Evolutionary conservation across 2,113 vertebrate genomes (phyloP), one percentile per base, ranked within the genome.

Genomic region (Monopterus albus): DNA sequence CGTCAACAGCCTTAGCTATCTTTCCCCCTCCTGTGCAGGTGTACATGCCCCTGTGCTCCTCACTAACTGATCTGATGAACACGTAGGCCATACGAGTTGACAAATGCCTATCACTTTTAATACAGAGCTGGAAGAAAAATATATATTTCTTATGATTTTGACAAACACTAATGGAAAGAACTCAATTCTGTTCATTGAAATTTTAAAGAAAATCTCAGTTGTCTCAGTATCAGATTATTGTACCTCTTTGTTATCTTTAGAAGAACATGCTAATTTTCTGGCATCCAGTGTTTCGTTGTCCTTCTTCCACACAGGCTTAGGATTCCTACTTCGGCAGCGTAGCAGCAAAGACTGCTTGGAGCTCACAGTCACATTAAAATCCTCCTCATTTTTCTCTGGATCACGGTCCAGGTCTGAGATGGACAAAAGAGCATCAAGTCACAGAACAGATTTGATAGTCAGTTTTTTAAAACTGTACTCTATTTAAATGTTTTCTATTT

Each of bases 31-130:
- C 92, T 20, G 47, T 92, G 71, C 96, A 98, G 65, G 90, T 94
- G 13, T 96, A 96, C 18, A 36, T 88, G 33, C 95, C 94, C 4
- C 57, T 93, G 56, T 94, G n/a, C 0, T 79, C 58, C 35, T 17
- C n/a, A 7, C 18, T 47, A 7, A 90, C 73, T 1, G 88, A 85
- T 18, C 26, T 17, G 6, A 93, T 69, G 42, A 53, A 90, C 50
- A 88, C 57, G 63, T 84, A 91, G 29, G 35, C 0, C 64, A 81
- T 75, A 0, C 0, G 0, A 18, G 29, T 0, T 0, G 0, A 0
- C 0, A n/a, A 0, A 57, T 79, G 5, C 0, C 0, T 0, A 28
- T 82, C 74, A 1, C 7, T 6, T 46, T 13, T 14, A 13, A 84
- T 65, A 51, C 68, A 82, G 7, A 91, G 39, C 92, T 93, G 60